Percentiles rank a stretch among this genome's conserved stretches.
Evolutionary conservation across 2,888 invertebrate species (phyloP).

Genomic region (Exephanes ischioxanthus): DNA sequence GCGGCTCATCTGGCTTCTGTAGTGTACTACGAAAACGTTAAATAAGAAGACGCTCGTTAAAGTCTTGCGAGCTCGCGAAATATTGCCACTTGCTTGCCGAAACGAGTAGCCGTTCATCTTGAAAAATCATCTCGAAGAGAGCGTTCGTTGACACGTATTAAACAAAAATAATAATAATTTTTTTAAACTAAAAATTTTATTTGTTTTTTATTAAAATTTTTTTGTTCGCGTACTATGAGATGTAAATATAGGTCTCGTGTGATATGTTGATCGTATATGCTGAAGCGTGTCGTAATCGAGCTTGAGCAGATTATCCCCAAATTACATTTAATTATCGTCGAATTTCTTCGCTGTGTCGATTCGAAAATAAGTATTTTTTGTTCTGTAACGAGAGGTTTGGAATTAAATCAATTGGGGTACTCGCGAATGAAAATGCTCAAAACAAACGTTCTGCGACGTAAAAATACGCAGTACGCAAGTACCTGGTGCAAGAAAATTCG

Average conservation of each 20-base stretch:
- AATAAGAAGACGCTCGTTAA: slow-evolving; percentile 42
- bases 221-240: slow-evolving; percentile 34
- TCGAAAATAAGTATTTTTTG: slow-evolving; percentile 2
- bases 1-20: slow-evolving; percentile 59
- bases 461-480: slow-evolving; percentile 33
- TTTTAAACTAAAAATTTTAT: slow-evolving; percentile 60
- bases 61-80: slow-evolving; percentile 64
- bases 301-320: slow-evolving; percentile 43
- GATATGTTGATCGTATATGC: slow-evolving; percentile 61
- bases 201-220: slow-evolving; percentile 37
- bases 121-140: slow-evolving; percentile 65
- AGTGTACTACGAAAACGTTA: slow-evolving; percentile 39
- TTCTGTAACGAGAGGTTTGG: slow-evolving; percentile 3
- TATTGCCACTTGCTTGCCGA: slow-evolving; percentile 69
- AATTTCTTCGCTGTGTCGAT: slow-evolving; percentile 22
- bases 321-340: slow-evolving; percentile 42
- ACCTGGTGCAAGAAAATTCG: slow-evolving; percentile 50
- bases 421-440: slow-evolving; percentile 49
- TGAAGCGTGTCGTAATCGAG: slow-evolving; percentile 51
- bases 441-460: slow-evolving; percentile 41
- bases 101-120: slow-evolving; percentile 62
- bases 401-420: slow-evolving; percentile 28
- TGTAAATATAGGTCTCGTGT: slow-evolving; percentile 57
- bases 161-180: slow-evolving; percentile 51
- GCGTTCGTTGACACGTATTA: slow-evolving; percentile 57